Conservation (phyloP, 2,888 invertebrate genomes). For the Osmoderma eremita region DNA sequence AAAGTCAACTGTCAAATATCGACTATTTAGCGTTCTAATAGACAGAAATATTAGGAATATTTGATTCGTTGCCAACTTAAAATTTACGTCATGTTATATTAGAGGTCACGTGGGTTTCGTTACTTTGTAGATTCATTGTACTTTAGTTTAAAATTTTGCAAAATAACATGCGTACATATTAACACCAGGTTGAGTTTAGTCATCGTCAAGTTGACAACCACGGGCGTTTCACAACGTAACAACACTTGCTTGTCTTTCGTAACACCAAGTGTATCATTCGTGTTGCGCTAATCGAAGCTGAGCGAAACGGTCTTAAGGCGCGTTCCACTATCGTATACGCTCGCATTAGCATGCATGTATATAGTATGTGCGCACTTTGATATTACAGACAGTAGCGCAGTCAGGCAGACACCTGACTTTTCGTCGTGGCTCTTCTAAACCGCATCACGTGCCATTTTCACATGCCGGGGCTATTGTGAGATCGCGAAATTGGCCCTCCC, state of each 20-base stretch:
- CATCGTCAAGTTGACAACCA: conserved; percentile 13
- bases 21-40: no score
- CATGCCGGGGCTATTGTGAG: conserved; percentile 37
- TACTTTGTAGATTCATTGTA: no score
- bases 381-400: background rate
- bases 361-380: background rate
- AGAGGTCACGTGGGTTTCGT: no score
- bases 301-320: no score
- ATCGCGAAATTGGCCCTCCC: conserved; percentile 38
- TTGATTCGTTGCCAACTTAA: no score
- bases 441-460: conserved; percentile 42
- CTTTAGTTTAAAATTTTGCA: background rate
- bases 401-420: conserved; percentile 31
- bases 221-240: background rate
- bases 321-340: background rate
- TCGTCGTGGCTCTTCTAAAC: conserved; percentile 33
- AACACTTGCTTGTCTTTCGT: background rate
- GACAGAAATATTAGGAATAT: no score
- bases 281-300: conserved; percentile 24
- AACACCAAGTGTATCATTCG: conserved; percentile 22
- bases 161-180: background rate
- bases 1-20: no score
- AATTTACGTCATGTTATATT: no score
- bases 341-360: background rate
- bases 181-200: conserved; percentile 8